Percentiles rank a stretch among this genome's conserved stretches.
phyloP scores from a whole-genome alignment of 53 echinoderm and acorn worm species.

The Paracentrotus lividus region DNA sequence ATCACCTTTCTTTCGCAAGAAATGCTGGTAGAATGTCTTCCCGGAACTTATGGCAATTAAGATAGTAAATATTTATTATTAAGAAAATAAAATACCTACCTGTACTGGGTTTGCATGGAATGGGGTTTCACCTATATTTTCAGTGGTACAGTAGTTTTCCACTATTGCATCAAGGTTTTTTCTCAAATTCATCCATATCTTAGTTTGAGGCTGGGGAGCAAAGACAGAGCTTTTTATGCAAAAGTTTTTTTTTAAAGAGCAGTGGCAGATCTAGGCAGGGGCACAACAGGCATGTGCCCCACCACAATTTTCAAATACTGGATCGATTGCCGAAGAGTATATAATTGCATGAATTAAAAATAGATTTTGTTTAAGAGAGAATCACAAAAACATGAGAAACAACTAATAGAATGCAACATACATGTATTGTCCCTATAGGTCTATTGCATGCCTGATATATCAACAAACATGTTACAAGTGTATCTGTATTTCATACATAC shows the following conservation, averaged over 20 bases:
- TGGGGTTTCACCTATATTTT: not conserved
- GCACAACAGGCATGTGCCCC: no score
- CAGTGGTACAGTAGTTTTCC: not conserved
- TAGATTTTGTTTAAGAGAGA: not conserved
- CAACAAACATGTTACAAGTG: no score
- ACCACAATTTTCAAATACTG: no score
- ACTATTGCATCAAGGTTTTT: not conserved
- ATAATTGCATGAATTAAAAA: not conserved
- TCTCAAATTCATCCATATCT: no score
- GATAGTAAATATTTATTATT: not conserved
- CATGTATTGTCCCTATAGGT: no score
- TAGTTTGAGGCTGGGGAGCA: no score
- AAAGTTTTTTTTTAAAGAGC: no score
- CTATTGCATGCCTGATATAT: not conserved
- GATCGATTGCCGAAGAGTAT: not conserved
- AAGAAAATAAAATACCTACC: not conserved
- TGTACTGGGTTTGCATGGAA: not conserved
- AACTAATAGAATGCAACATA: not conserved
- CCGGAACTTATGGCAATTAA: not conserved
- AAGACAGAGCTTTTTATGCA: no score
- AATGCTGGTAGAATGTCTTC: not conserved
- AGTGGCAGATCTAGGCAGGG: no score
- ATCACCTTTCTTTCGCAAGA: not conserved
- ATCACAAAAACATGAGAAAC: not conserved
- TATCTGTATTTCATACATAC: no score